These are phyloP conservation scores for Odocoileus virginianus DNA, from an alignment of 2,113 vertebrate species.

Conservation along the genomic window DNA sequence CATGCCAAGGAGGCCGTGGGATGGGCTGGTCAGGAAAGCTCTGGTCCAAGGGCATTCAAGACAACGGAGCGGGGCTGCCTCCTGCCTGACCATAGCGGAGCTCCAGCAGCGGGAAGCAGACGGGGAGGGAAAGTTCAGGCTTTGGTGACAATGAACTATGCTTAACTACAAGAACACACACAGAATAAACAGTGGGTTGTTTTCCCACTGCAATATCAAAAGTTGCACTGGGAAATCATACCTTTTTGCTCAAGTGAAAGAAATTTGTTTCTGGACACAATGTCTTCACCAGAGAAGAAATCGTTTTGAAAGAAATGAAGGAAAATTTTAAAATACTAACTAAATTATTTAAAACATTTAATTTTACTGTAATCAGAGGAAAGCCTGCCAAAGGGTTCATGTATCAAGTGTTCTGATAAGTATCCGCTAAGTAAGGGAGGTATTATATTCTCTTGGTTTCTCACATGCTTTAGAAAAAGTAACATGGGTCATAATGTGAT, in stretches of 20 bases:
- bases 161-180: background rate
- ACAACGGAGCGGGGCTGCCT: background rate
- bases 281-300: conserved; percentile 48
- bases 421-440: background rate
- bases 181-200: background rate
- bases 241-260: conserved; percentile 60
- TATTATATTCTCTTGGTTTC: background rate
- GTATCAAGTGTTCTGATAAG: conserved; percentile 42
- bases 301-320: conserved; percentile 45
- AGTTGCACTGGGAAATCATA: conserved; percentile 35
- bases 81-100: background rate
- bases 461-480: conserved; percentile 26
- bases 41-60: background rate
- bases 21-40: background rate
- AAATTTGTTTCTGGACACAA: conserved; percentile 69
- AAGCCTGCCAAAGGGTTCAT: conserved; percentile 39
- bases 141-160: background rate
- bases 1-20: background rate
- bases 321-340: background rate
- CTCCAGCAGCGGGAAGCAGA: background rate
- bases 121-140: background rate
- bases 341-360: conserved; percentile 44
- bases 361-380: conserved; percentile 63
- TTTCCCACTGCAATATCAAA: conserved; percentile 28
- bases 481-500: background rate